Evolutionary conservation across 2,113 vertebrate genomes (phyloP).

Genomic region (Uropsilus gracilis): DNA sequence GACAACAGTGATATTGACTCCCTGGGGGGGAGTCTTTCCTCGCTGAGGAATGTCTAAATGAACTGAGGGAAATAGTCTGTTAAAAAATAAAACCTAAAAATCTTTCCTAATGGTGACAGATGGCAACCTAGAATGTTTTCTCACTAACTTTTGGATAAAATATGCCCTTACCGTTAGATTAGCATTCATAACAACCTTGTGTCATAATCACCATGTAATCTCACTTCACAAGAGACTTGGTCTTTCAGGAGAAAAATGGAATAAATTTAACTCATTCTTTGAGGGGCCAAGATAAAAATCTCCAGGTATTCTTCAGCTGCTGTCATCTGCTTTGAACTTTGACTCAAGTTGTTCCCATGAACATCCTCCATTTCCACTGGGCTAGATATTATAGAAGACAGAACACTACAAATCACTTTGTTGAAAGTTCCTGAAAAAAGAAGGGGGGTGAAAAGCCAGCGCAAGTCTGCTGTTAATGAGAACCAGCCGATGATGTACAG

Average conservation of each 20-base stretch:
- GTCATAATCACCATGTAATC: not conserved
- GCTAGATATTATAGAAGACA: conserved; percentile 70
- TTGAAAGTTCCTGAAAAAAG: conserved; percentile 63
- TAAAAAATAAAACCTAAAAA: not conserved
- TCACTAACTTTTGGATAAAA: conserved; percentile 18
- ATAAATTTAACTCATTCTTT: conserved; percentile 22
- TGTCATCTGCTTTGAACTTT: conserved; percentile 78
- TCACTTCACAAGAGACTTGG: not conserved
- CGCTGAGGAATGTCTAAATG: not conserved
- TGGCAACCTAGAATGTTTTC: not conserved
- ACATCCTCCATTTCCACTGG: conserved; percentile 72
- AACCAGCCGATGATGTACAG: conserved; percentile 78
- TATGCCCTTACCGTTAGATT: conserved; percentile 34
- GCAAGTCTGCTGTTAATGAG: conserved; percentile 84
- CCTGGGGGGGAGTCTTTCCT: not conserved
- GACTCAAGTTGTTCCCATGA: conserved; percentile 64
- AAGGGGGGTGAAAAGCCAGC: conserved; percentile 47
- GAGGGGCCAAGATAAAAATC: conserved; percentile 71
- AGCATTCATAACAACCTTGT: not conserved
- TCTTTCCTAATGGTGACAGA: not conserved
- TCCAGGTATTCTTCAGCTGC: conserved; percentile 70
- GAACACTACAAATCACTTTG: conserved; percentile 77
- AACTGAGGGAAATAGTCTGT: not conserved
- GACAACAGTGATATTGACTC: not conserved
- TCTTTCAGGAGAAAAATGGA: conserved; percentile 50